Evolutionary conservation across 1,140 invertebrate species (phyloP).

Genomic region (Rhyzopertha dominica): DNA sequence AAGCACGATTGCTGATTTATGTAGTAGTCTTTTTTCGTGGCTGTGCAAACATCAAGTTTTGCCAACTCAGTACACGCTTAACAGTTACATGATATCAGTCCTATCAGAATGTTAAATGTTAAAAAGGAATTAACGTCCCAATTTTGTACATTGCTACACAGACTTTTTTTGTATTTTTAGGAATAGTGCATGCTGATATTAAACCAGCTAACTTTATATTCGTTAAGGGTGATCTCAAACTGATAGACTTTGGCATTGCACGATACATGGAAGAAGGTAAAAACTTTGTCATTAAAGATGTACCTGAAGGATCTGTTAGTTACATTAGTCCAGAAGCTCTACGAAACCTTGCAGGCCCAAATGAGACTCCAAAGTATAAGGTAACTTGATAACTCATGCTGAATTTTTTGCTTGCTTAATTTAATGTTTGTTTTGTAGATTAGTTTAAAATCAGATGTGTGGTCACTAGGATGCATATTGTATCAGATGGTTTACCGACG

Average conservation of each 20-base stretch:
- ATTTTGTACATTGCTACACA: no score
- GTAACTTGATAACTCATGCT: conserved; percentile 14
- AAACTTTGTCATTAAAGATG: conserved; percentile 83
- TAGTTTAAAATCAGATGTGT: conserved; percentile 90
- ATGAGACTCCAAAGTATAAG: conserved; percentile 44
- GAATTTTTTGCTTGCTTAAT: conserved; percentile 5
- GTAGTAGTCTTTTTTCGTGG: no score
- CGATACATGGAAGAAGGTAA: conserved; percentile 81
- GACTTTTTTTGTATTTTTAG: no score
- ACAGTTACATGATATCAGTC: no score
- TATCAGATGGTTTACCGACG: conserved; percentile 87
- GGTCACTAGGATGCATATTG: conserved; percentile 96
- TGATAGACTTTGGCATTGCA: conserved; percentile 99
- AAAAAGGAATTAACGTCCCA: no score
- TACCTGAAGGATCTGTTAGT: conserved; percentile 83
- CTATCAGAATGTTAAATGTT: no score
- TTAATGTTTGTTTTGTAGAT: conserved; percentile 57
- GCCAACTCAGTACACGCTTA: no score
- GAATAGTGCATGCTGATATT: conserved; percentile 92
- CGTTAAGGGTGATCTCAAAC: conserved; percentile 79
- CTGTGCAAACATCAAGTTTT: no score
- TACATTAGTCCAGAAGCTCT: conserved; percentile 96
- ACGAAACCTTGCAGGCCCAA: conserved; percentile 51
- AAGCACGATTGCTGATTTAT: no score
- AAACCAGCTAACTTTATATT: conserved; percentile 97